Percentiles rank a stretch among this genome's conserved stretches.
Evolutionary conservation across 2,888 invertebrate genomes (phyloP).

Genomic region (Cosmopolites sordidus): DNA sequence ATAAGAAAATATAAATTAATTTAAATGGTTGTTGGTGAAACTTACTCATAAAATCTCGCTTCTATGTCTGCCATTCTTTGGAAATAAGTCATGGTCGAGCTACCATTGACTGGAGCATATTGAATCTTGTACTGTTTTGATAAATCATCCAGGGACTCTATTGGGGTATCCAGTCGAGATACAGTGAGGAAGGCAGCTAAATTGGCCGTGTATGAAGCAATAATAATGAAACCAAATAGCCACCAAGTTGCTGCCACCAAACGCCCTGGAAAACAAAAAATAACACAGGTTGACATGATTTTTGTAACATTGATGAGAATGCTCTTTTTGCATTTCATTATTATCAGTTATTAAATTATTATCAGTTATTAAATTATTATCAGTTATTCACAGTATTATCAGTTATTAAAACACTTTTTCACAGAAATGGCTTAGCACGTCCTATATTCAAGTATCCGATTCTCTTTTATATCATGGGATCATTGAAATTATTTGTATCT

Average conservation of each 20-base stretch:
- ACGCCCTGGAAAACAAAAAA: constrained; percentile 46
- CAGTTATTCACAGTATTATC: too few relatives aligned
- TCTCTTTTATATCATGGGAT: too few relatives aligned
- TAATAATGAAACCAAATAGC: constrained; percentile 98
- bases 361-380: too few relatives aligned
- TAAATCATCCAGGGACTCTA: constrained; percentile 89
- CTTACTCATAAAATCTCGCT: constrained; percentile 86
- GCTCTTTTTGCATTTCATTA: too few relatives aligned
- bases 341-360: too few relatives aligned
- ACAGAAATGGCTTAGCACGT: too few relatives aligned
- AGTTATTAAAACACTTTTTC: too few relatives aligned
- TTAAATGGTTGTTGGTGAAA: not conserved
- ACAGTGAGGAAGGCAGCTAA: constrained; percentile 95
- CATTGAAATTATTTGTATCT: too few relatives aligned
- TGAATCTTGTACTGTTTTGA: constrained; percentile 90
- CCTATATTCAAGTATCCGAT: too few relatives aligned
- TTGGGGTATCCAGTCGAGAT: constrained; percentile 86
- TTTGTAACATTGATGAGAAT: too few relatives aligned
- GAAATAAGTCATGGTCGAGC: constrained; percentile 90
- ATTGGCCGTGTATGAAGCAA: constrained; percentile 98
- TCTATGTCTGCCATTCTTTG: constrained; percentile 95
- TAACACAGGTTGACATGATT: too few relatives aligned
- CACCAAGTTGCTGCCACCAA: constrained; percentile 98
- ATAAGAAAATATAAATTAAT: constrained; percentile 3
- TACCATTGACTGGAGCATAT: constrained; percentile 86